Base-by-base conservation (phyloP, 2,888 invertebrate species). In the Slavum lentiscoides region DNA sequence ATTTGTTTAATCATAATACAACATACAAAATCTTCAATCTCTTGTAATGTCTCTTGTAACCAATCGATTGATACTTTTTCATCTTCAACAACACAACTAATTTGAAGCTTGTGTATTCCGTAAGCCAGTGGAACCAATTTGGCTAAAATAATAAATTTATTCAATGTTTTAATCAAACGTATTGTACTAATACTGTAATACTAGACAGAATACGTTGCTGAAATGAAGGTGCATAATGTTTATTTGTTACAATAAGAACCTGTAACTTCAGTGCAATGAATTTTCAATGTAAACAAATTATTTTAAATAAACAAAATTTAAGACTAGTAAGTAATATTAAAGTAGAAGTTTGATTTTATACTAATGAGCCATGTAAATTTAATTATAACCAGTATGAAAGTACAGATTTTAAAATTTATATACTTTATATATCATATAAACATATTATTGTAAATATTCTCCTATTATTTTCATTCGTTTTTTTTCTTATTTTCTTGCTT, bases 31-130 rank as follows among this genome's bases (percentile, higher is more conserved):
- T 96, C 95, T 88, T 96, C 94, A 85, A 91, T 88, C 84, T 90
- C 92, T 85, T 94, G 92, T 84, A 98, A 93, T 87, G 92, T 90
- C 87, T 98, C 97, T 84, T 92, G 93, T 55, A 97, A 89, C 91
- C 91, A 92, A 86, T 95, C 95, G 72, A 95, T 89, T 59, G 95
- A 95, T 30, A 97, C 94, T 88, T 96, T 96, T n/a, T 96, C 97
- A 87, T 97, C 97, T 88, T 96, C 97, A 59, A 98, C 94, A 67
- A 97, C 96, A 87, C 93, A 94, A 55, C 92, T 92, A 84, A 98
- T 96, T 87, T 95, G 94, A 81, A 98, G 89, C 87, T 98, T 97
- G 84, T 93, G 90, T 84, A 97, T 96, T 80, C 97, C 96, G 88
- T 92, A 97, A 8, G 95, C 97, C 61, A 97, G 89, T 49, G 96